Conservation (phyloP, 37 sponge, comb jelly and placozoan species). For the Aplysina aerophoba region DNA sequence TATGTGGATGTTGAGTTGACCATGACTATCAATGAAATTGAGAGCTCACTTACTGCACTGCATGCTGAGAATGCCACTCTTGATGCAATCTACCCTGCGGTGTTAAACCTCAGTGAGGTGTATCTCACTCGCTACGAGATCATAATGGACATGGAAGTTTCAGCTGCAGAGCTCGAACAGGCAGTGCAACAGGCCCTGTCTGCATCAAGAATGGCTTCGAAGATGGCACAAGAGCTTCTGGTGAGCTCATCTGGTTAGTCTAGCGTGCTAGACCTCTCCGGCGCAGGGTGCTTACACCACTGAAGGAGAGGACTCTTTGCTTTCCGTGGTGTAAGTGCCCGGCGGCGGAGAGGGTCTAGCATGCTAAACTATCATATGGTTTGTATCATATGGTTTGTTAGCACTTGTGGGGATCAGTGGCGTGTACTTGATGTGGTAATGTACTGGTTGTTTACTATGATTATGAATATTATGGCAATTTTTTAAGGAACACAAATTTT, state of each 20-base stretch:
- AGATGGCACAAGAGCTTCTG: neutral
- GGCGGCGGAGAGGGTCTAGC: too few species aligned
- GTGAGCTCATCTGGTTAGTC: neutral
- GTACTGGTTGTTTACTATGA: too few species aligned
- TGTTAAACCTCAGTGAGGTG: conserved; percentile 13
- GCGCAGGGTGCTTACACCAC: too few species aligned
- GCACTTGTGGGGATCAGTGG: too few species aligned
- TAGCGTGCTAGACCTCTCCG: too few species aligned
- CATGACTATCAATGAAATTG: neutral
- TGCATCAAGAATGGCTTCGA: neutral
- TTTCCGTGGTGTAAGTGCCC: too few species aligned
- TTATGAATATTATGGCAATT: too few species aligned
- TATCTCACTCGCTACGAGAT: neutral
- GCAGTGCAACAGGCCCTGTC: neutral
- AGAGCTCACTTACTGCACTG: neutral
- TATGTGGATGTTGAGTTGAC: neutral
- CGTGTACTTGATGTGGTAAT: too few species aligned
- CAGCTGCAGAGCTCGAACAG: neutral
- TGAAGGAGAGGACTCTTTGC: too few species aligned
- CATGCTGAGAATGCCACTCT: conserved; percentile 16
- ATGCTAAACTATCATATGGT: too few species aligned
- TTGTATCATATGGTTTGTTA: too few species aligned
- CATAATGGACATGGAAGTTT: neutral
- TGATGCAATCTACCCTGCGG: neutral
- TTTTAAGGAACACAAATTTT: too few species aligned